A percentile compares a stretch with the other conserved stretches of the same genome.
Evolutionary conservation across 1,140 invertebrate genomes (phyloP).

Genomic region (Hylaeus anthracinus): DNA sequence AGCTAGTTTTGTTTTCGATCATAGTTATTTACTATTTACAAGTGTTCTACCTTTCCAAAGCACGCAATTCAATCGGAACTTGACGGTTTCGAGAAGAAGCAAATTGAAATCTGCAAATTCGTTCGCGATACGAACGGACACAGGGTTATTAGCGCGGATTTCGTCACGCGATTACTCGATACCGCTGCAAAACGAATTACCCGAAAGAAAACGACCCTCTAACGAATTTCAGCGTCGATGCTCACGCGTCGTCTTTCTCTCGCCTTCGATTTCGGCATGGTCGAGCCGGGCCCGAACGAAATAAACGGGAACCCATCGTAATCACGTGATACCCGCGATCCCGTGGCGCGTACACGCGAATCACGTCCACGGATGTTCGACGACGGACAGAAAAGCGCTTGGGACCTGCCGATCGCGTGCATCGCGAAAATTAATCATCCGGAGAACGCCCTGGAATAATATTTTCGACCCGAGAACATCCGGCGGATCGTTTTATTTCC

Average conservation of each 20-base stretch:
- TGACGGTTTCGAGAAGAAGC: background rate
- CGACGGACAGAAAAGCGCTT: background rate
- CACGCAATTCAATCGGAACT: background rate
- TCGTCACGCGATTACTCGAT: too few species aligned
- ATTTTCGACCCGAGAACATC: slow-evolving; percentile 38
- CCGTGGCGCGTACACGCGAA: slow-evolving; percentile 29
- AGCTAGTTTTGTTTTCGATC: too few species aligned
- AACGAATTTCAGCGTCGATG: background rate
- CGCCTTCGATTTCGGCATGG: slow-evolving; percentile 33
- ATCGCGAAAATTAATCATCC: slow-evolving; percentile 34
- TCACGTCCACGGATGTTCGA: slow-evolving; percentile 24
- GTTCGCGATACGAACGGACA: too few species aligned
- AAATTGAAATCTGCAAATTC: background rate
- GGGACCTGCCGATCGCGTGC: slow-evolving; percentile 39
- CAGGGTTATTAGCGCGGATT: too few species aligned
- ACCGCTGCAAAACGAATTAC: background rate
- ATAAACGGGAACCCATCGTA: slow-evolving; percentile 21
- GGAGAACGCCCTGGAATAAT: slow-evolving; percentile 27
- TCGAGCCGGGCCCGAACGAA: background rate
- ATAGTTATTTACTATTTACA: too few species aligned
- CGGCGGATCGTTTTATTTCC: slow-evolving; percentile 18
- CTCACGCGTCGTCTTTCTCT: slow-evolving; percentile 11
- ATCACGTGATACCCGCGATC: slow-evolving; percentile 26
- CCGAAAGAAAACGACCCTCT: too few species aligned
- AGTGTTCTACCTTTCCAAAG: too few species aligned